Base-by-base conservation (phyloP, 2,888 invertebrate genomes). In the Drosophila multiciliata region DNA sequence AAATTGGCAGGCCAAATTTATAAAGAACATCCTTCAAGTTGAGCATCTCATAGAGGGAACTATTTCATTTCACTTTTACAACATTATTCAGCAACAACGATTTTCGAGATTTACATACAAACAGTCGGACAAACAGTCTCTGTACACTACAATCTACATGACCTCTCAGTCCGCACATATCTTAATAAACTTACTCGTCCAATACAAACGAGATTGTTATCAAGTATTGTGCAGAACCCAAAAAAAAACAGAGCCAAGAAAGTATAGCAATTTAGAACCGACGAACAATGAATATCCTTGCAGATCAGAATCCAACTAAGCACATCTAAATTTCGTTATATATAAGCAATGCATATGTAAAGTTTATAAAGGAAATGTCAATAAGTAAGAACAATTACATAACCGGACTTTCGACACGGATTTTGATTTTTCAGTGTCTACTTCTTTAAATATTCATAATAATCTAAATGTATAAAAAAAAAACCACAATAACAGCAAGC, bases 31-130 rank as follows among this genome's bases (percentile, higher is more conserved):
- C 23, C 66, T 73, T 60, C 55, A 42, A 8, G 32, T 72, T 50
- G 11, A 26, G 33, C 65, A 45, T 35, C 26, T 29, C 61, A 23
- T 11, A 26, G 12, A 29, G 60, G 48, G 4, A 17, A 11, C 11
- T 15, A 49, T 53, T 40, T 17, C 38, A n/a, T 53, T 57, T 67
- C 77, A 70, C 76, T 61, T 67, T 57, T 32, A 49, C 38, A 62
- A 50, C 77, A 64, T 53, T 73, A 73, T 80, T 81, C 80, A 57
- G 78, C 75, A 73, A 70, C 80, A 65, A 83, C 76, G 72, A 71
- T 75, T 88, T 86, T 83, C 87, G 29, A 29, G 29, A 83, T 81
- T 82, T 82, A 80, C 77, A 81, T 75, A 76, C 59, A 68, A 55
- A 23, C 49, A 12, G 60, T 12, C 52, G 59, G 38, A 23, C 61